Base-by-base conservation (phyloP, 92 coral and sea anemone species). In the Porites evermanni region DNA sequence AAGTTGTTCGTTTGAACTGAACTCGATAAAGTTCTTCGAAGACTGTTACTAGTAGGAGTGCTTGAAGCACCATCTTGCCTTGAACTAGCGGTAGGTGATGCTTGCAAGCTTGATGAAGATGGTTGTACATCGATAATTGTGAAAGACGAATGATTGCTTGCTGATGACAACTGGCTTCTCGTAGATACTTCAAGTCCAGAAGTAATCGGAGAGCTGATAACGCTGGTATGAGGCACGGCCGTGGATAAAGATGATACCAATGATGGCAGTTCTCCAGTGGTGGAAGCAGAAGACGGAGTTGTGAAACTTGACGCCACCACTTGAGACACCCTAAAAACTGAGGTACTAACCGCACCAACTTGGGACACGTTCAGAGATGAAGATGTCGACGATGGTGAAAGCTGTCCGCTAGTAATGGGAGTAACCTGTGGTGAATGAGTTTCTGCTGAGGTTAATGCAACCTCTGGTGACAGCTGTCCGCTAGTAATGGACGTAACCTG, bases 241-340 rank as follows among this genome's bases (percentile, higher is more conserved):
- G 74, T 17, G 9, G 74, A 61, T 63, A 29, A 44, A 16, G 70
- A 63, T 47, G 32, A 29, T 24, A 47, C 53, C 3, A 16, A 38
- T 18, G 8, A 68, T 68, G 24, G 73, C 13, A 1, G 5, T 10
- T 17, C 70, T 29, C 20, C 69, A 16, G 19, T n/a, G 26, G 8
- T 38, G 13, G 72, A 18, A 8, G 82, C 1, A 63, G 17, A 19
- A 7, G 61, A 26, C 20, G 10, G 21, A 20, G 52, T 78, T 59
- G 4, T 60, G 63, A 47, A 79, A 50, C 72, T 79, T 78, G 82
- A 78, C 1, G 61, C 53, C 11, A 16, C 72, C 7, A 11, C 60
- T 64, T 63, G 72, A 3, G 11, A 59, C 0, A 19, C n/a, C 74
- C 83, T 38, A 38, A 7, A 13, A 23, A 68, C 5, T 26, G 53